These are phyloP conservation scores for Latrodectus elegans DNA, from an alignment of 2,888 invertebrate genomes.

Conservation along the genomic window DNA sequence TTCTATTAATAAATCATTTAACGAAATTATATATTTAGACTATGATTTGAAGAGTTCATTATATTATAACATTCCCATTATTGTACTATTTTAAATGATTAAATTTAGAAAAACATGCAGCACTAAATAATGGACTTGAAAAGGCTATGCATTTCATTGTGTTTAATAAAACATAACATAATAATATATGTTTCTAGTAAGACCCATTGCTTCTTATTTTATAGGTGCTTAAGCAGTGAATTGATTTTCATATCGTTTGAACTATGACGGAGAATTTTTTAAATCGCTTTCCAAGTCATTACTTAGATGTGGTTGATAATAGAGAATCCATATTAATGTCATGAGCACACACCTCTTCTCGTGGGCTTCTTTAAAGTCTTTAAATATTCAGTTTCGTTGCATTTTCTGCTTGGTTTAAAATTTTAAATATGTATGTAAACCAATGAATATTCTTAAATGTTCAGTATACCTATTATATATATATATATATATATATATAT, in stretches of 20 bases:
- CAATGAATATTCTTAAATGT: no score
- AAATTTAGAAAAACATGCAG: background rate
- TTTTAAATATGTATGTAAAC: no score
- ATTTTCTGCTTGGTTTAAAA: no score
- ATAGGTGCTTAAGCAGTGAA: constrained; percentile 39
- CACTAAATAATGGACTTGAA: background rate
- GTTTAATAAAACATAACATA: constrained; percentile 44
- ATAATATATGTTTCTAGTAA: constrained; percentile 12
- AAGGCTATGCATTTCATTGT: background rate
- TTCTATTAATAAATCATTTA: background rate
- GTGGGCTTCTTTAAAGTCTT: constrained; percentile 26
- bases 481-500: no score
- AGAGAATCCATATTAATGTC: constrained; percentile 48
- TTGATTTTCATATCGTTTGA: constrained; percentile 62
- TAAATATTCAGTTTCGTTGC: background rate
- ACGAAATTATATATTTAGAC: background rate
- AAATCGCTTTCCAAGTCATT: constrained; percentile 41
- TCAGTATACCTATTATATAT: no score
- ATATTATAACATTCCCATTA: no score
- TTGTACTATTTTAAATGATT: no score
- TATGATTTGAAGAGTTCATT: no score
- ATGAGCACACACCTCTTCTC: constrained; percentile 25
- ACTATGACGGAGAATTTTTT: constrained; percentile 46
- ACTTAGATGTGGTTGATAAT: constrained; percentile 48
- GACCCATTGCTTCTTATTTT: constrained; percentile 25